A percentile compares a stretch with the other conserved stretches of the same genome.
phyloP scores from a whole-genome alignment of 92 coral and sea anemone genomes.

The Meandrina meandrites region DNA sequence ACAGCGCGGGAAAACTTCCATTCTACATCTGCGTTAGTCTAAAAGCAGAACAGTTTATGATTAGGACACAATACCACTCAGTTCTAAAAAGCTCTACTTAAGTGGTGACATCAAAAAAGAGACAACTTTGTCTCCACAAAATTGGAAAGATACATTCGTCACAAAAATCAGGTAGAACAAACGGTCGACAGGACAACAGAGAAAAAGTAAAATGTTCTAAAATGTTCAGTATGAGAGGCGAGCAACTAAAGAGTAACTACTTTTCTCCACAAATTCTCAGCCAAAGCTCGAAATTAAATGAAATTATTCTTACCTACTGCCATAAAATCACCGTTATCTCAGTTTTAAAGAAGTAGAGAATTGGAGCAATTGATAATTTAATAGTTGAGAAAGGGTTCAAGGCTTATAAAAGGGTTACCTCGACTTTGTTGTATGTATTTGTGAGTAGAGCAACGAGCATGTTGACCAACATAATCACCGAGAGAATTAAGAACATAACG shows the following conservation, averaged over 20 bases:
- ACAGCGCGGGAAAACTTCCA: constrained; percentile 41
- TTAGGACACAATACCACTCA: background rate
- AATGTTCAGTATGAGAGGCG: no score
- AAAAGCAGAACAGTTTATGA: background rate
- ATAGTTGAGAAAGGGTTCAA: background rate
- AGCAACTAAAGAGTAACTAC: no score
- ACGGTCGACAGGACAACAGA: no score
- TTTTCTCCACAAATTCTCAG: no score
- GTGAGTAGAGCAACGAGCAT: constrained; percentile 41
- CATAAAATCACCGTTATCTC: no score
- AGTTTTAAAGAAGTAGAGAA: no score
- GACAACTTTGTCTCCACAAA: background rate
- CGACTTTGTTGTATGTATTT: constrained; percentile 36
- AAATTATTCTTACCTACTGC: no score
- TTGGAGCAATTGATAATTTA: background rate
- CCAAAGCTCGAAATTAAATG: no score
- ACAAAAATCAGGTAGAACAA: no score
- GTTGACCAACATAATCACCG: constrained; percentile 40
- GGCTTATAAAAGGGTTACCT: background rate
- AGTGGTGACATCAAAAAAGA: background rate
- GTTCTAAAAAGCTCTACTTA: background rate
- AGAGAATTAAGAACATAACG: constrained; percentile 6
- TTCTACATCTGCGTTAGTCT: constrained; percentile 47
- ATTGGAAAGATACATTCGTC: no score
- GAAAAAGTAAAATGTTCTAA: no score